A percentile compares a stretch with the other conserved stretches of the same genome.
phyloP scores from a whole-genome alignment of 2,797 vertebrate species.

The Pterois miles region DNA sequence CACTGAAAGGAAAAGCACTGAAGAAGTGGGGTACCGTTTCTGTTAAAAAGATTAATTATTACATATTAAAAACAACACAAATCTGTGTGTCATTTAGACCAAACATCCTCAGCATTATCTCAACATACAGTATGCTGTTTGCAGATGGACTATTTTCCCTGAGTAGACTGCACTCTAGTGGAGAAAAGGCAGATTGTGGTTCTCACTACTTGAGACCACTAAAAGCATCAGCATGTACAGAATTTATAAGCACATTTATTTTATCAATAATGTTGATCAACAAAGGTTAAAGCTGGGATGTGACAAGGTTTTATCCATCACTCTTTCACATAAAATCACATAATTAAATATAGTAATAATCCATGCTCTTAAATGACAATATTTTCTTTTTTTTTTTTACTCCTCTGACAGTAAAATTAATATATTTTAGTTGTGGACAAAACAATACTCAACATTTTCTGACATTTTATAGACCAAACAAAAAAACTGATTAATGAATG shows the following conservation, averaged over 20 bases:
- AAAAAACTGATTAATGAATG: no score
- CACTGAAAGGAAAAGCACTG: background rate
- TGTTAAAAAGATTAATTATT: background rate
- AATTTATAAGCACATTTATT: background rate
- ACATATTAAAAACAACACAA: background rate
- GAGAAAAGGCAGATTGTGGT: conserved; percentile 7
- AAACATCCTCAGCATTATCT: background rate
- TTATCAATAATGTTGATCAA: background rate
- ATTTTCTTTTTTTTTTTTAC: no score
- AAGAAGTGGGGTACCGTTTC: background rate
- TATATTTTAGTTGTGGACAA: no score
- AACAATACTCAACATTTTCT: no score
- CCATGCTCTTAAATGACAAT: no score
- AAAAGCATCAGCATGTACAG: background rate
- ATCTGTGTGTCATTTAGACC: background rate
- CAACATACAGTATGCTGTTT: background rate
- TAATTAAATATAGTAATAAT: background rate
- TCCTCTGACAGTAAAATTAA: no score
- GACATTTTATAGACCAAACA: no score
- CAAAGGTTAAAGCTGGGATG: background rate
- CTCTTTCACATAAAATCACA: no score
- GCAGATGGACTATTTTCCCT: conserved; percentile 23
- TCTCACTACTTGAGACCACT: background rate
- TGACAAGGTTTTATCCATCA: background rate
- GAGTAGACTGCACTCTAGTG: conserved; percentile 76